Conservation (phyloP, 2,113 vertebrate genomes). For the Rhadina sibilatrix region DNA sequence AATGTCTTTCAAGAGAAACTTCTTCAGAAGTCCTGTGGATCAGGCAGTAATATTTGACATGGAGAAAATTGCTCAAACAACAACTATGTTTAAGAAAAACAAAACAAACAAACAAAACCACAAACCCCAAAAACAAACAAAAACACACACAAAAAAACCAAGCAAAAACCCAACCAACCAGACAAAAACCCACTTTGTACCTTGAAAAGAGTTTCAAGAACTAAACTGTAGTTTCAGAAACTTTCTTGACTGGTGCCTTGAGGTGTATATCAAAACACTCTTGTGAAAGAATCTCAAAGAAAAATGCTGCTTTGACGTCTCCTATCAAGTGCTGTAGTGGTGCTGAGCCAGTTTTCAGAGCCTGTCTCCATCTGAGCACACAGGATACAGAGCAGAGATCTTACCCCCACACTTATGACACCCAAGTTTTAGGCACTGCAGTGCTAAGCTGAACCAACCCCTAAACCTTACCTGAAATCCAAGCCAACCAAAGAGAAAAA, state of each 20-base stretch:
- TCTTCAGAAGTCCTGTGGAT: background rate
- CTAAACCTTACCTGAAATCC: background rate
- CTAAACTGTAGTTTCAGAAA: background rate
- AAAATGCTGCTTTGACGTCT: background rate
- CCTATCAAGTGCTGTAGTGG: background rate
- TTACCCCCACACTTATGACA: background rate
- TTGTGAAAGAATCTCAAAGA: background rate
- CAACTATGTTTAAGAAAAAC: background rate
- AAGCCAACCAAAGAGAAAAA: background rate
- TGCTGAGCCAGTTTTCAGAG: background rate
- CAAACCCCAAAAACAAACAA: no score
- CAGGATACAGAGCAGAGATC: background rate
- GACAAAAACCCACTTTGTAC: background rate
- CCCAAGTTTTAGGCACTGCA: background rate
- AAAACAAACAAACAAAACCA: background rate
- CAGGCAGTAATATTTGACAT: background rate
- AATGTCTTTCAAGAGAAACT: background rate
- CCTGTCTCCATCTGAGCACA: background rate
- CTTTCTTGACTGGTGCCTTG: background rate
- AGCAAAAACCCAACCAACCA: background rate
- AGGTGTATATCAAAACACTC: background rate
- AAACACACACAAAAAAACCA: no score
- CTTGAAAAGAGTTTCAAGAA: background rate
- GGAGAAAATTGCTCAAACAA: background rate
- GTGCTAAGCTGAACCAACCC: background rate